These are phyloP conservation scores for Lagenorhynchus albirostris DNA, from an alignment of 2,113 vertebrate genomes.

Conservation along the genomic window DNA sequence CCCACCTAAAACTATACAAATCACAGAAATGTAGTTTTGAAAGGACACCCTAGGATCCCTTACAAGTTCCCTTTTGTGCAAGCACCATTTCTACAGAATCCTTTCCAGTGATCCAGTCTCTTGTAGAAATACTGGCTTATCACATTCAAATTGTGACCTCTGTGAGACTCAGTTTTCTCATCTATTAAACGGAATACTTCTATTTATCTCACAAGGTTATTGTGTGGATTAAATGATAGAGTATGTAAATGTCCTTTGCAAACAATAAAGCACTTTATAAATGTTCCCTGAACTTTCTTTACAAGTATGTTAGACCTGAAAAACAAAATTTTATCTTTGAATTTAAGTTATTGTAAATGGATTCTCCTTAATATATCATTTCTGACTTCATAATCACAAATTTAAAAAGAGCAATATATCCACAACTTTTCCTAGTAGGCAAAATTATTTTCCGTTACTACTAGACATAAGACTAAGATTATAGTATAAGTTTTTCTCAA, in stretches of 20 bases:
- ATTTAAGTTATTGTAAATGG: conserved; percentile 15
- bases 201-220: not conserved
- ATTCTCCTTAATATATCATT: not conserved
- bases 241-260: not conserved
- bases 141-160: not conserved
- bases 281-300: not conserved
- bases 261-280: not conserved
- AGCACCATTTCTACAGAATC: not conserved
- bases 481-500: not conserved
- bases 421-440: not conserved
- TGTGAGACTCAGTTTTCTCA: not conserved
- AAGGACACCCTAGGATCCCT: not conserved
- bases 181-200: not conserved
- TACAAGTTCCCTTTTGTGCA: not conserved
- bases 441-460: conserved; percentile 13
- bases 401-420: conserved; percentile 15
- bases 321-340: not conserved
- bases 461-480: not conserved
- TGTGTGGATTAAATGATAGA: not conserved
- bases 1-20: not conserved
- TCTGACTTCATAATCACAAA: conserved; percentile 17
- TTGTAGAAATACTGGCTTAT: not conserved
- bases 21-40: not conserved
- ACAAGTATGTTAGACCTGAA: not conserved
- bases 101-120: not conserved